Percentiles rank a stretch among this genome's conserved stretches.
Evolutionary conservation across 2,113 vertebrate species (phyloP).

Genomic region (Dromas ardeola): DNA sequence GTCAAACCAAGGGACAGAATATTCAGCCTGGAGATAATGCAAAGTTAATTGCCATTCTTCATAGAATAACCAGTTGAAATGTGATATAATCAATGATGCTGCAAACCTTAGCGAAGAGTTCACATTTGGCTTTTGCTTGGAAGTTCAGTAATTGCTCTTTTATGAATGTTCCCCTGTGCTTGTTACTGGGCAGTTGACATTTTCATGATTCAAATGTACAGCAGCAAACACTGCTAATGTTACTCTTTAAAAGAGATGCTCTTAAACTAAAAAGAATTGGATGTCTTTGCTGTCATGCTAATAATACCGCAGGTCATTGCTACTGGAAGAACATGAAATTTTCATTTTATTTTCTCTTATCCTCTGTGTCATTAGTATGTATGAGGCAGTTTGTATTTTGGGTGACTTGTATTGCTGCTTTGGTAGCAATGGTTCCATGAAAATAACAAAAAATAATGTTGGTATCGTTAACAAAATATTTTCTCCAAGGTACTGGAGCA

Average conservation of each 20-base stretch:
- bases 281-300: background rate
- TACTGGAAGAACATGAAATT: background rate
- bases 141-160: conserved; percentile 44
- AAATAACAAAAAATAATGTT: background rate
- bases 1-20: background rate
- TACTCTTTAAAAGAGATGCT: conserved; percentile 1
- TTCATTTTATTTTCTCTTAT: background rate
- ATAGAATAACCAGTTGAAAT: conserved; percentile 28
- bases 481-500: background rate
- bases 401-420: background rate
- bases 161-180: background rate
- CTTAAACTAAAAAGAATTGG: conserved; percentile 15
- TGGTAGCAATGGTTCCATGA: background rate
- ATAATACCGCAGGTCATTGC: conserved; percentile 2
- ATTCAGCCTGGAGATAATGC: background rate
- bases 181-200: background rate
- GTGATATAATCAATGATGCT: background rate
- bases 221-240: background rate
- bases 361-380: background rate
- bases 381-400: background rate
- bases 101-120: background rate
- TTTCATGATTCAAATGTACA: background rate
- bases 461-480: background rate
- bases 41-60: conserved; percentile 23
- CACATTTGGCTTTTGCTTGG: background rate